A percentile compares a stretch with the other conserved stretches of the same genome.
phyloP scores from a whole-genome alignment of 1,140 invertebrate species.

The Drosophila takahashii region DNA sequence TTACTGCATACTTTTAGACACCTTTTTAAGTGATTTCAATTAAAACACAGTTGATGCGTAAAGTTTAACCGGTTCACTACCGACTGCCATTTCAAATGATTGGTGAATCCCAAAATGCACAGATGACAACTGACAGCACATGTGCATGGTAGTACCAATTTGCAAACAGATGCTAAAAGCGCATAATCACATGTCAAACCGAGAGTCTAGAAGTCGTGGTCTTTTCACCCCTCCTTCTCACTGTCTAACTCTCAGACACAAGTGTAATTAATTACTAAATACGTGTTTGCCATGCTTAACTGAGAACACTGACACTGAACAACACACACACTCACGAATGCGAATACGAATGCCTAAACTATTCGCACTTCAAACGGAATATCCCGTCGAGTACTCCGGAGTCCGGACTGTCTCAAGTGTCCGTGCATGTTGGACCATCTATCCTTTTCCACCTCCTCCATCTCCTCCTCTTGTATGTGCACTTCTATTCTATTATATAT shows the following conservation, averaged over 20 bases:
- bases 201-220: conserved; percentile 45
- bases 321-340: conserved; percentile 5
- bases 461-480: conserved; percentile 7
- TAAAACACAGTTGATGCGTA: background rate
- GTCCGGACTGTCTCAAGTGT: conserved; percentile 51
- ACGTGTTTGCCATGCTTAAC: conserved; percentile 69
- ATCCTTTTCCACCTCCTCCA: background rate
- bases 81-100: background rate
- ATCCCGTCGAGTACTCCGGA: conserved; percentile 33
- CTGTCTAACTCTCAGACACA: conserved; percentile 28
- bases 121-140: conserved; percentile 19
- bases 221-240: background rate
- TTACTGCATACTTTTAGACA: no score
- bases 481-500: conserved; percentile 25
- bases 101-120: conserved; percentile 3
- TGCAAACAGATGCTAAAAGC: conserved; percentile 52
- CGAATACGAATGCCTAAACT: conserved; percentile 48
- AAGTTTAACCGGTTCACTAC: background rate
- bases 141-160: conserved; percentile 50
- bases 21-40: background rate
- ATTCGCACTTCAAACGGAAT: conserved; percentile 66
- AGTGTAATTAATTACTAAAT: conserved; percentile 80
- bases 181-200: conserved; percentile 67
- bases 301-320: conserved; percentile 15
- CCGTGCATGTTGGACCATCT: conserved; percentile 4